Conservation (phyloP, 2,888 invertebrate species). For the Gasteruption jaculator region DNA sequence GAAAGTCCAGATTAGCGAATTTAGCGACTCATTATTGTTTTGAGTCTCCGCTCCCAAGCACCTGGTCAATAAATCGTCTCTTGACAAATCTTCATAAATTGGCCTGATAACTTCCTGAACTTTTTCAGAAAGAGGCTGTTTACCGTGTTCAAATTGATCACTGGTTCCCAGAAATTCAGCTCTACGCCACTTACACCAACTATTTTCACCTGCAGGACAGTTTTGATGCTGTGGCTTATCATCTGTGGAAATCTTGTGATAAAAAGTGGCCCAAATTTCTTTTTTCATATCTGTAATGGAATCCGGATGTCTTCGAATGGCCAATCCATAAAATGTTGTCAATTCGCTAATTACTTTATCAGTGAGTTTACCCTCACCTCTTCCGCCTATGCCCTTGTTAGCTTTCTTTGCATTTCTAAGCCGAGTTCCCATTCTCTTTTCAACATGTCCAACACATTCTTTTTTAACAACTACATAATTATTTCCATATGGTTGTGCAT, state of each 20-base stretch:
- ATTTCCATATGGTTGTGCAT: conserved; percentile 16
- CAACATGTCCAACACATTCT: conserved; percentile 20
- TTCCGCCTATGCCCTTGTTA: conserved; percentile 17
- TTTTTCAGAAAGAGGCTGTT: conserved; percentile 9
- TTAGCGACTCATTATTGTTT: conserved; percentile 22
- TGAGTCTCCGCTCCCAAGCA: conserved; percentile 21
- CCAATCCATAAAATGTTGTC: conserved; percentile 30
- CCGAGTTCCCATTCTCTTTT: conserved; percentile 23
- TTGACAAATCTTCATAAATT: conserved; percentile 21
- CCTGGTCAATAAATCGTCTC: conserved; percentile 18
- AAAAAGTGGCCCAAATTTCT: conserved; percentile 29
- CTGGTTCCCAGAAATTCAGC: conserved; percentile 16
- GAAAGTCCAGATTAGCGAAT: conserved; percentile 24
- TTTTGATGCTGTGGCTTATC: conserved; percentile 25
- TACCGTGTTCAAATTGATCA: conserved; percentile 15
- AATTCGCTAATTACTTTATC: conserved; percentile 27
- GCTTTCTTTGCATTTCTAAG: conserved; percentile 14
- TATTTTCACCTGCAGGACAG: conserved; percentile 26
- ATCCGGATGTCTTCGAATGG: conserved; percentile 25
- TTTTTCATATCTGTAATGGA: conserved; percentile 26
- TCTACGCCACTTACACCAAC: conserved; percentile 28
- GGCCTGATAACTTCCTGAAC: conserved; percentile 19
- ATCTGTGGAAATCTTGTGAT: conserved; percentile 27
- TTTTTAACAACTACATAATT: conserved; percentile 7
- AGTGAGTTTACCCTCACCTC: conserved; percentile 23